Conservation (phyloP, 2,113 vertebrate species). For the Archocentrus centrarchus region DNA sequence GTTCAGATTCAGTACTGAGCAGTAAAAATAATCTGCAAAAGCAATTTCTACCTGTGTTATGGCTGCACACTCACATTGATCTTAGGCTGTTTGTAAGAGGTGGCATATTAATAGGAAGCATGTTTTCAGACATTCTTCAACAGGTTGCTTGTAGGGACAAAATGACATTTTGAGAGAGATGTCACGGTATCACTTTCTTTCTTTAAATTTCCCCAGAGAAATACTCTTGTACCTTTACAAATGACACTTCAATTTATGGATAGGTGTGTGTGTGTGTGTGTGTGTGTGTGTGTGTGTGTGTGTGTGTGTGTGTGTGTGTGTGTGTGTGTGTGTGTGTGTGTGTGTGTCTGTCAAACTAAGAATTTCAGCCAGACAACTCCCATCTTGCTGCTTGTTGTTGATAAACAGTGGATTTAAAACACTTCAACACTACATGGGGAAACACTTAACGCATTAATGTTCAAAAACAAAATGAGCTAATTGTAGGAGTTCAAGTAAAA, state of each 20-base stretch:
- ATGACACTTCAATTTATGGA: slow-evolving; percentile 55
- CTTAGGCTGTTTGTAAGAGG: not conserved
- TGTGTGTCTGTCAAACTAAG: not conserved
- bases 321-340: not conserved
- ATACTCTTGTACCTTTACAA: slow-evolving; percentile 49
- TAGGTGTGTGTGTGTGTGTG: not conserved
- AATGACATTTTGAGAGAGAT: slow-evolving; percentile 44
- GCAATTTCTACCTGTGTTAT: slow-evolving; percentile 4
- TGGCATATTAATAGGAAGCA: not conserved
- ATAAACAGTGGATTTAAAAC: not conserved
- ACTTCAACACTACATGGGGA: not conserved
- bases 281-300: not conserved
- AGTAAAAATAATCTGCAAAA: not conserved
- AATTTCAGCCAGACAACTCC: slow-evolving; percentile 18
- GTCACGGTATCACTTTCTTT: slow-evolving; percentile 37
- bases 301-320: not conserved
- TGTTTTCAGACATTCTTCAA: slow-evolving; percentile 23
- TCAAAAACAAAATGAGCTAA: slow-evolving; percentile 23
- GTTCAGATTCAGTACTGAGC: not conserved
- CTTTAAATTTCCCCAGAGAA: slow-evolving; percentile 67
- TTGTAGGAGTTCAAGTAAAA: slow-evolving; percentile 39
- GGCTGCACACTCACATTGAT: not conserved
- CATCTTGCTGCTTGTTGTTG: slow-evolving; percentile 6
- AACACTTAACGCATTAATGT: slow-evolving; percentile 24
- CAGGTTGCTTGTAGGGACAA: slow-evolving; percentile 29